A percentile compares a stretch with the other conserved stretches of the same genome.
phyloP scores from a whole-genome alignment of 2,113 vertebrate species.

The Glaucomys volans region DNA sequence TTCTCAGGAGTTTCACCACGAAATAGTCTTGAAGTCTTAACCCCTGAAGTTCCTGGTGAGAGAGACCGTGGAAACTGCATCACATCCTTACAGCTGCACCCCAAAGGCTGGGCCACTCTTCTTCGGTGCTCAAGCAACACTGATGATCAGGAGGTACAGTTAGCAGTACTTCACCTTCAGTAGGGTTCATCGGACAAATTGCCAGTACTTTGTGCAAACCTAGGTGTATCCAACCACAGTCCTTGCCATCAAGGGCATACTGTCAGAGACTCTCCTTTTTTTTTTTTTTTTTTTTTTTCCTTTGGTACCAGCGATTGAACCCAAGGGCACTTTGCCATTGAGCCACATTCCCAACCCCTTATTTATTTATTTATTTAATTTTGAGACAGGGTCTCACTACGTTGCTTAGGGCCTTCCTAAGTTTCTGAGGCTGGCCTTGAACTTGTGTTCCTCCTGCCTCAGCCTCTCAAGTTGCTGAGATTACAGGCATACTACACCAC shows the following conservation, averaged over 20 bases:
- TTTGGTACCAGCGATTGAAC: no score
- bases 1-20: constrained; percentile 94
- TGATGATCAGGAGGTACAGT: constrained; percentile 96
- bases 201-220: neutral
- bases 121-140: constrained; percentile 98
- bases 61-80: constrained; percentile 98
- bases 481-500: no score
- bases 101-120: constrained; percentile 98
- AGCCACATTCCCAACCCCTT: no score
- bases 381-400: no score
- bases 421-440: no score
- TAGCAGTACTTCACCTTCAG: neutral
- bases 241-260: neutral
- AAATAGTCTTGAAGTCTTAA: constrained; percentile 98
- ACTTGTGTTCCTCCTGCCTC: no score
- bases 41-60: constrained; percentile 97
- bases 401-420: no score
- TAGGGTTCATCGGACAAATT: neutral
- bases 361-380: no score
- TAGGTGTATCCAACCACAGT: neutral
- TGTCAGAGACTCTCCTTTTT: neutral
- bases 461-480: no score
- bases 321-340: no score
- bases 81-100: constrained; percentile 98
- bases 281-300: no score